A percentile compares a stretch with the other conserved stretches of the same genome.
Conservation (phyloP, 2,113 vertebrate species). For the Rhineura floridana region DNA sequence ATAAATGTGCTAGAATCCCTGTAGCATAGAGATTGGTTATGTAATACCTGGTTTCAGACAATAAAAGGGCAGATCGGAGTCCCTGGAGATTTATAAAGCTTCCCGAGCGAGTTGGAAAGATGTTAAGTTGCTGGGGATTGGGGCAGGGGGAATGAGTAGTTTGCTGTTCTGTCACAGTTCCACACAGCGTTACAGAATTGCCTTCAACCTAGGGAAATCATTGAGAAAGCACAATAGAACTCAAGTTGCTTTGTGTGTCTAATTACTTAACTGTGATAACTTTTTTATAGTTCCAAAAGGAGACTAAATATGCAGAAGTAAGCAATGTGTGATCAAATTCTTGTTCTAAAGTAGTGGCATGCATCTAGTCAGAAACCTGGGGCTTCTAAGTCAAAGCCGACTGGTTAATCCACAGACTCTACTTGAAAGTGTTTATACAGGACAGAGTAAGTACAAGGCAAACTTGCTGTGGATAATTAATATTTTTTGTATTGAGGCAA, state of each 20-base stretch:
- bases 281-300: neutral
- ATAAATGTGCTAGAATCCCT: neutral
- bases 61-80: neutral
- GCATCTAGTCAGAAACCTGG: neutral
- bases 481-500: neutral
- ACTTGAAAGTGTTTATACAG: neutral
- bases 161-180: constrained; percentile 16
- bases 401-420: neutral
- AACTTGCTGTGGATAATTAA: neutral
- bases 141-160: neutral
- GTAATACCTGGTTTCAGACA: constrained; percentile 7
- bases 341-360: too few species aligned
- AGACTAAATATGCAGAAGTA: neutral
- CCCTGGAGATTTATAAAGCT: neutral
- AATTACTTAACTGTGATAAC: neutral
- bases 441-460: neutral
- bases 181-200: neutral
- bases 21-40: constrained; percentile 19
- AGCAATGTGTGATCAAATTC: too few species aligned
- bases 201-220: neutral
- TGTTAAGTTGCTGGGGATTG: constrained; percentile 11
- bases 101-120: neutral
- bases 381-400: neutral
- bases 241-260: neutral
- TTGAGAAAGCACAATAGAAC: neutral